These are phyloP conservation scores for Euclidia mi DNA, from an alignment of 2,888 invertebrate species.

Conservation along the genomic window DNA sequence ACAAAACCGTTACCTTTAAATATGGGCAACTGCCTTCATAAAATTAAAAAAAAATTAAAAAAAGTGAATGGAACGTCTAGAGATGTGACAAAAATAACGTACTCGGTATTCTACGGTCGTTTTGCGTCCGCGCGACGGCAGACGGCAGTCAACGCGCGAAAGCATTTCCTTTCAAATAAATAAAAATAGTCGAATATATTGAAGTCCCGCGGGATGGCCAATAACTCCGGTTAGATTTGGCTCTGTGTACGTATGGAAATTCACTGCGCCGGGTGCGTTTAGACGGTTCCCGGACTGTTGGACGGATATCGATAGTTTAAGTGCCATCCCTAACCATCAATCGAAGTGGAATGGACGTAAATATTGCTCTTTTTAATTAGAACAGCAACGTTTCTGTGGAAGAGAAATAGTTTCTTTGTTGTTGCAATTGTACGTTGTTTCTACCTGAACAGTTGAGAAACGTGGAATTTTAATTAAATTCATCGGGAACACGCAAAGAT, in stretches of 20 bases:
- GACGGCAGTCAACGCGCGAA: constrained; percentile 68
- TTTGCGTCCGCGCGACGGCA: constrained; percentile 68
- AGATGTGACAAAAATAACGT: constrained; percentile 72
- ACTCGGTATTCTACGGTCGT: constrained; percentile 80
- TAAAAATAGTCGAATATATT: constrained; percentile 86
- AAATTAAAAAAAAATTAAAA: constrained; percentile 38
- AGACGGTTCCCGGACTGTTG: constrained; percentile 55
- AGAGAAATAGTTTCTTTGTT: constrained; percentile 8
- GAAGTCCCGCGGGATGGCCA: constrained; percentile 84
- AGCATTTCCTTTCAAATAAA: constrained; percentile 78
- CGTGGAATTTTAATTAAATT: constrained; percentile 4
- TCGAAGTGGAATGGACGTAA: constrained; percentile 34
- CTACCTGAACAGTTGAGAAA: constrained; percentile 3
- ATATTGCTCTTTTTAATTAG: constrained; percentile 37
- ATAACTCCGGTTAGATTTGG: constrained; percentile 82
- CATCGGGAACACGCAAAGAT: not conserved
- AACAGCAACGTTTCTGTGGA: constrained; percentile 10
- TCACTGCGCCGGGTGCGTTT: constrained; percentile 65
- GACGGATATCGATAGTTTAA: constrained; percentile 66
- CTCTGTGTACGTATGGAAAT: constrained; percentile 83
- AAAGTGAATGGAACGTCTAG: constrained; percentile 55
- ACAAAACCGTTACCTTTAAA: constrained; percentile 13
- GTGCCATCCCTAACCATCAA: constrained; percentile 55
- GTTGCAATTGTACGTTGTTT: not conserved
- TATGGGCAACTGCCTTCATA: constrained; percentile 24